Conservation (phyloP, 1,140 invertebrate species). For the Lucilia sericata region DNA sequence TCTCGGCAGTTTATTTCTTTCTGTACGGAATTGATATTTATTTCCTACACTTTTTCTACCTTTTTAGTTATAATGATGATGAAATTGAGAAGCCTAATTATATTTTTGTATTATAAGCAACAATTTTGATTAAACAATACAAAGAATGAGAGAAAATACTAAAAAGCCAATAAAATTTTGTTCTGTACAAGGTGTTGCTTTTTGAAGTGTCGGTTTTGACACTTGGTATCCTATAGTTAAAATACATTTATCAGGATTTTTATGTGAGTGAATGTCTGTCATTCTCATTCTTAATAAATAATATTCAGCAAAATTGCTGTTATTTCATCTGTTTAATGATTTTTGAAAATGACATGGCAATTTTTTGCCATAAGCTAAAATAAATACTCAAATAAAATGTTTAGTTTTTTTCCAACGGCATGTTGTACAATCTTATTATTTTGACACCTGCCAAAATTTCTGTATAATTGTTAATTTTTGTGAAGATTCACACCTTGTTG, state of each 20-base stretch:
- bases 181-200: slow-evolving; percentile 37
- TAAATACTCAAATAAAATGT: background rate
- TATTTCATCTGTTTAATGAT: slow-evolving; percentile 43
- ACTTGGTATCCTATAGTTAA: slow-evolving; percentile 28
- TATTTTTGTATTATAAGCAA: slow-evolving; percentile 15
- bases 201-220: slow-evolving; percentile 36
- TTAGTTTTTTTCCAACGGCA: background rate
- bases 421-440: slow-evolving; percentile 17
- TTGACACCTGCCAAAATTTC: slow-evolving; percentile 42
- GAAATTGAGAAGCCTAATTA: slow-evolving; percentile 43
- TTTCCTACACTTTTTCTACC: background rate
- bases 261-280: background rate
- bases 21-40: background rate
- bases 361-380: slow-evolving; percentile 11
- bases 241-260: slow-evolving; percentile 31
- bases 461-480: slow-evolving; percentile 34
- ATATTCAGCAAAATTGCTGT: slow-evolving; percentile 17
- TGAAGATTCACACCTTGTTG: slow-evolving; percentile 41
- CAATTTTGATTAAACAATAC: background rate
- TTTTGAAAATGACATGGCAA: slow-evolving; percentile 33
- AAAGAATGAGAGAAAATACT: background rate
- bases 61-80: background rate
- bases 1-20: background rate
- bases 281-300: background rate
- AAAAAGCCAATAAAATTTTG: background rate